Conservation (phyloP, 2,113 vertebrate species). For the Elephantulus edwardii region DNA sequence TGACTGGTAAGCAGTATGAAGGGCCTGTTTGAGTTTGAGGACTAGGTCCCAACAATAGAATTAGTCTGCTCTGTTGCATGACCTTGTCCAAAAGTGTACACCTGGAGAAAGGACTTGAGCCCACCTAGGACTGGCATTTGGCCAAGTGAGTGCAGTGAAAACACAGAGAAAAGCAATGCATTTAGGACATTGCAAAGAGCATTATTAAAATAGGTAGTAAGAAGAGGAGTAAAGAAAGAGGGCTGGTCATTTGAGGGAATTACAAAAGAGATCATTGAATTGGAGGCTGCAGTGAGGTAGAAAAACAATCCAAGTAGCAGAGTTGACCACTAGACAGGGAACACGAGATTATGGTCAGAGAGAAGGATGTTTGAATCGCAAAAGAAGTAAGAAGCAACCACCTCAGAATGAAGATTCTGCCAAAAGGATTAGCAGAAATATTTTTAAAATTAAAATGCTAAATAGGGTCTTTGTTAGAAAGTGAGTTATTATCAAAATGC, state of each 20-base stretch:
- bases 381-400: slow-evolving; percentile 7
- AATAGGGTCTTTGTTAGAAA: slow-evolving; percentile 36
- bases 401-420: slow-evolving; percentile 21
- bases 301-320: not conserved
- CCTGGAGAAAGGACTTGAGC: not conserved
- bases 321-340: not conserved
- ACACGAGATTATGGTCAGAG: not conserved
- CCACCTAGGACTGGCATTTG: not conserved
- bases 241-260: not conserved
- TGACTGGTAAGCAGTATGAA: not conserved
- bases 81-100: not conserved
- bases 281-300: not conserved
- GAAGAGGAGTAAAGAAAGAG: not conserved
- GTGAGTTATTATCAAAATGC: slow-evolving; percentile 14
- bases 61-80: not conserved
- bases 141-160: not conserved
- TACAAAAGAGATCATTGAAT: not conserved
- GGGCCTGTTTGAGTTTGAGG: slow-evolving; percentile 1
- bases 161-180: not conserved
- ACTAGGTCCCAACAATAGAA: not conserved
- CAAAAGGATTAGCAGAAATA: not conserved
- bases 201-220: not conserved
- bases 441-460: not conserved
- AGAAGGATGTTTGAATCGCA: slow-evolving; percentile 11
- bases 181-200: not conserved